Evolutionary conservation across 2,113 vertebrate species (phyloP).

Genomic region (Lophochroa leadbeateri): DNA sequence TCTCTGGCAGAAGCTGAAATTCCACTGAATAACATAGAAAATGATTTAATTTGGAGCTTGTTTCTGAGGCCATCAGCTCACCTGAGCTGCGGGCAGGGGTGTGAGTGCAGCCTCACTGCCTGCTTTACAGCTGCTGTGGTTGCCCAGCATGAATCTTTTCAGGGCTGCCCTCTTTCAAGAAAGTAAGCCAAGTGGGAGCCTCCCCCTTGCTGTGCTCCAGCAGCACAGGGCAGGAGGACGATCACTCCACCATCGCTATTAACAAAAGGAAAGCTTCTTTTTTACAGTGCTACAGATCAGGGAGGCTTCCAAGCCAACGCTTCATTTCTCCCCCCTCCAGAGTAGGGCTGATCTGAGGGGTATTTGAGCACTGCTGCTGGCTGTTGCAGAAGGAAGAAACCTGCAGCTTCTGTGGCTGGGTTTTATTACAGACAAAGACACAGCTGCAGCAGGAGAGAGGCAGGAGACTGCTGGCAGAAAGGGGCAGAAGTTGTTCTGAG

Average conservation of each 20-base stretch:
- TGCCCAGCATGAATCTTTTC: rapidly evolving
- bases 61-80: neutral
- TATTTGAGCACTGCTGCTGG: neutral
- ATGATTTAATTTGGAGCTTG: neutral
- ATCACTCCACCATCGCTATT: neutral
- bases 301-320: neutral
- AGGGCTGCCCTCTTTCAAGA: neutral
- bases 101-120: neutral
- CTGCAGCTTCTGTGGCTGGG: neutral
- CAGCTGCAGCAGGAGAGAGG: neutral
- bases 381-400: neutral
- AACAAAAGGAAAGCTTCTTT: neutral
- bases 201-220: neutral
- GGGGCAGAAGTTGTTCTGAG: neutral
- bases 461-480: neutral
- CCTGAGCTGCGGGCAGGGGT: neutral
- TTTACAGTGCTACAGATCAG: neutral
- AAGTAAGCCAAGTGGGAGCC: neutral
- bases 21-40: neutral
- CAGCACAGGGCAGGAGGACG: rapidly evolving
- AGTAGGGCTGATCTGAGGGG: neutral
- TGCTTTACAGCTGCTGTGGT: neutral
- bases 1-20: neutral
- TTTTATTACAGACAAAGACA: neutral
- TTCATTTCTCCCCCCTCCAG: rapidly evolving